These are phyloP conservation scores for Austrolebias charrua DNA, from an alignment of 2,797 vertebrate genomes.

Conservation along the genomic window DNA sequence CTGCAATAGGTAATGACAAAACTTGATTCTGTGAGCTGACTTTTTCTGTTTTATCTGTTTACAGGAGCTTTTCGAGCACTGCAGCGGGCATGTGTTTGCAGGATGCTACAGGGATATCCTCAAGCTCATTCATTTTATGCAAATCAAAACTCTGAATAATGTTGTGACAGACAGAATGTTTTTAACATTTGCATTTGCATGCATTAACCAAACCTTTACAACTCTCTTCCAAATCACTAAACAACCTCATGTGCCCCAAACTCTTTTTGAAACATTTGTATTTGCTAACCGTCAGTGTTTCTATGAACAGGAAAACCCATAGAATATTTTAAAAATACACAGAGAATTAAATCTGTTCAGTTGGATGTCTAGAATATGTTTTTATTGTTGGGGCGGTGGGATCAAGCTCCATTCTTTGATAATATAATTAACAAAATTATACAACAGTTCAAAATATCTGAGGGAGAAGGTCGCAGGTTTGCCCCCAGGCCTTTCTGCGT, in stretches of 20 bases:
- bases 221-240: conserved; percentile 29
- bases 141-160: conserved; percentile 48
- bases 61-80: not conserved
- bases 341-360: no score
- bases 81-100: conserved; percentile 5
- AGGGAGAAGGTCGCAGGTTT: no score
- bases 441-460: no score
- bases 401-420: no score
- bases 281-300: conserved; percentile 6
- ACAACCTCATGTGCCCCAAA: conserved; percentile 12
- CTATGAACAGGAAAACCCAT: not conserved
- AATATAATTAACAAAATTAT: no score
- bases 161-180: conserved; percentile 29
- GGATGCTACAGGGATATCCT: conserved; percentile 22
- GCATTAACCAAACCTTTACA: conserved; percentile 33
- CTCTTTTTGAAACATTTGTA: conserved; percentile 9
- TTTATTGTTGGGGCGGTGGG: not conserved
- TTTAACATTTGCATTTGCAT: conserved; percentile 35
- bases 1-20: no score
- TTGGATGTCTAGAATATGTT: not conserved
- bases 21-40: not conserved
- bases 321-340: not conserved
- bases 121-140: conserved; percentile 45
- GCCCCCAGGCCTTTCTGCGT: no score
- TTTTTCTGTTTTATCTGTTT: not conserved